Evolutionary conservation across 2,888 invertebrate genomes (phyloP).

Genomic region (Heliconius charithonia): DNA sequence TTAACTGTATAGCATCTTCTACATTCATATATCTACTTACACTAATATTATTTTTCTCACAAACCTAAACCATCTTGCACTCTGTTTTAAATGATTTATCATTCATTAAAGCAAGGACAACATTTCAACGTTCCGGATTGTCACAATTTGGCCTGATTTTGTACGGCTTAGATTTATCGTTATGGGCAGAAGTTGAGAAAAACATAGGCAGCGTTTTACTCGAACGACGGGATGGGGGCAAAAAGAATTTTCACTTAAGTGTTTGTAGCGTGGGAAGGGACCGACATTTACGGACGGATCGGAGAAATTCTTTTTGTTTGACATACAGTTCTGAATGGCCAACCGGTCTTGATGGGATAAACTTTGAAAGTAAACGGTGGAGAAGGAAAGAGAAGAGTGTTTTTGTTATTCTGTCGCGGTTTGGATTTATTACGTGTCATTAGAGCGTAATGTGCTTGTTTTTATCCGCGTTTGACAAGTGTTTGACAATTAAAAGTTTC

Average conservation of each 20-base stretch:
- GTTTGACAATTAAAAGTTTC: slow-evolving; percentile 13
- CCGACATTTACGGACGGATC: slow-evolving; percentile 42
- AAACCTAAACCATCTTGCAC: neutral
- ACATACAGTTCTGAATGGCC: slow-evolving; percentile 39
- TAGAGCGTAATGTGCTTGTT: slow-evolving; percentile 9
- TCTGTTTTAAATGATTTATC: neutral
- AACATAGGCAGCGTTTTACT: slow-evolving; percentile 43
- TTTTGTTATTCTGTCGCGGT: slow-evolving; percentile 25
- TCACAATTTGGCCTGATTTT: slow-evolving; percentile 28
- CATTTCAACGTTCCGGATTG: neutral
- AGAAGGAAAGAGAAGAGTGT: slow-evolving; percentile 18
- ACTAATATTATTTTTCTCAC: neutral
- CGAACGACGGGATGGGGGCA: slow-evolving; percentile 37
- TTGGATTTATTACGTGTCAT: slow-evolving; percentile 2
- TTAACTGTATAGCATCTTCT: too few relatives aligned
- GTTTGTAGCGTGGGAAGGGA: slow-evolving; percentile 40
- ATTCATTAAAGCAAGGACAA: slow-evolving; percentile 4
- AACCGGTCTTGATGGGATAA: slow-evolving; percentile 36
- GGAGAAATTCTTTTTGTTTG: slow-evolving; percentile 41
- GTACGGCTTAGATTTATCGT: slow-evolving; percentile 44
- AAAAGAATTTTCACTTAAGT: slow-evolving; percentile 42
- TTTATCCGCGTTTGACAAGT: neutral
- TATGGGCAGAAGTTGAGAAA: slow-evolving; percentile 38
- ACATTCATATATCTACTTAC: neutral
- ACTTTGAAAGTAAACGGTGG: slow-evolving; percentile 28